phyloP scores from a whole-genome alignment of 2,888 invertebrate genomes.

The Tiliacea citrago region DNA sequence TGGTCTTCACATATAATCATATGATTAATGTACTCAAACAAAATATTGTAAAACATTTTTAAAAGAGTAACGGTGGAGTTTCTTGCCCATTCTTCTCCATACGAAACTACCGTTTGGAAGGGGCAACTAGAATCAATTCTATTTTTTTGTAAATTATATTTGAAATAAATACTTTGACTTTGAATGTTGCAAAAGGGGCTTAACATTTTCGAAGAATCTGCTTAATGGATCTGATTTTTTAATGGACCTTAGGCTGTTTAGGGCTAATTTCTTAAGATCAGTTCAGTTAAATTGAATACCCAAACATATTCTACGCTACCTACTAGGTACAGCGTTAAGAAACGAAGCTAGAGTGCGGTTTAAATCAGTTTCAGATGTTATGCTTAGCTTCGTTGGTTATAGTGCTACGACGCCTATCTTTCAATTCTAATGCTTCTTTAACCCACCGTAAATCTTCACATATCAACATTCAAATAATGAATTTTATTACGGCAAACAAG shows the following conservation, averaged over 20 bases:
- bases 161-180: no score
- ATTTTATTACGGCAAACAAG: constrained; percentile 22
- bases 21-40: no score
- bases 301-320: neutral
- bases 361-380: neutral
- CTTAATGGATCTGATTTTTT: neutral
- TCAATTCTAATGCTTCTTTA: neutral
- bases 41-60: no score
- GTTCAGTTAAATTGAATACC: neutral
- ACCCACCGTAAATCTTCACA: neutral
- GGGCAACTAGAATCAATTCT: no score
- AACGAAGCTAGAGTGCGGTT: neutral
- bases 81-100: no score
- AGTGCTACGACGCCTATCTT: neutral
- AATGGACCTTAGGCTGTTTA: neutral
- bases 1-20: no score
- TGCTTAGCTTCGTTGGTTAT: neutral
- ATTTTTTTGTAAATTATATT: no score
- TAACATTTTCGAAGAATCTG: neutral
- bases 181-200: constrained; percentile 27
- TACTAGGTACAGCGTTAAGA: neutral
- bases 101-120: no score
- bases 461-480: neutral
- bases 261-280: neutral
- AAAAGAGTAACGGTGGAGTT: no score